These are phyloP conservation scores for Anseranas semipalmata DNA, from an alignment of 2,113 vertebrate genomes.

Conservation along the genomic window DNA sequence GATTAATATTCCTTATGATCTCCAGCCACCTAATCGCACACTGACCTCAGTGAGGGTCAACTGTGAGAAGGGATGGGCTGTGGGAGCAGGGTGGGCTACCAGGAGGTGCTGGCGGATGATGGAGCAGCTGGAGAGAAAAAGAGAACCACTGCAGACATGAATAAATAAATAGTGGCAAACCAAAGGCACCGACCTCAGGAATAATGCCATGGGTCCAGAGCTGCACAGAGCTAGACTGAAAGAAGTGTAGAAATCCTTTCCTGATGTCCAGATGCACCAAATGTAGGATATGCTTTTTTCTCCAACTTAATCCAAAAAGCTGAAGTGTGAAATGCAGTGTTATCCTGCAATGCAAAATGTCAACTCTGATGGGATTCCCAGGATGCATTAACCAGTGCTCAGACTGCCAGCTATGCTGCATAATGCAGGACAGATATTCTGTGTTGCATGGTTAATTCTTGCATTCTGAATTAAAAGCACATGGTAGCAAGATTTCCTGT, in stretches of 20 bases:
- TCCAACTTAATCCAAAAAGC: background rate
- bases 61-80: constrained; percentile 15
- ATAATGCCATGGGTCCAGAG: background rate
- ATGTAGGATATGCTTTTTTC: background rate
- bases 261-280: background rate
- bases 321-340: background rate
- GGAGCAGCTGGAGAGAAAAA: constrained; percentile 23
- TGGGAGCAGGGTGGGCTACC: constrained; percentile 50
- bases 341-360: background rate
- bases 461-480: background rate
- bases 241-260: background rate
- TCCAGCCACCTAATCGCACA: constrained; percentile 42
- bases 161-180: constrained; percentile 46
- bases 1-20: constrained; percentile 65
- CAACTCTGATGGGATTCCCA: background rate
- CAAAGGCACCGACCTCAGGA: constrained; percentile 26
- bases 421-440: background rate
- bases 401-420: background rate
- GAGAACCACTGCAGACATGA: constrained; percentile 16
- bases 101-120: constrained; percentile 21
- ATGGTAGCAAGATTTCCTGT: background rate
- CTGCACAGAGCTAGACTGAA: background rate
- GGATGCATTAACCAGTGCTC: background rate
- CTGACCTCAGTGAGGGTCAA: constrained; percentile 36
- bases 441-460: background rate